Percentiles rank a stretch among this genome's conserved stretches.
Evolutionary conservation across 2,797 vertebrate genomes (phyloP).

Genomic region (Coregonus sp.): DNA sequence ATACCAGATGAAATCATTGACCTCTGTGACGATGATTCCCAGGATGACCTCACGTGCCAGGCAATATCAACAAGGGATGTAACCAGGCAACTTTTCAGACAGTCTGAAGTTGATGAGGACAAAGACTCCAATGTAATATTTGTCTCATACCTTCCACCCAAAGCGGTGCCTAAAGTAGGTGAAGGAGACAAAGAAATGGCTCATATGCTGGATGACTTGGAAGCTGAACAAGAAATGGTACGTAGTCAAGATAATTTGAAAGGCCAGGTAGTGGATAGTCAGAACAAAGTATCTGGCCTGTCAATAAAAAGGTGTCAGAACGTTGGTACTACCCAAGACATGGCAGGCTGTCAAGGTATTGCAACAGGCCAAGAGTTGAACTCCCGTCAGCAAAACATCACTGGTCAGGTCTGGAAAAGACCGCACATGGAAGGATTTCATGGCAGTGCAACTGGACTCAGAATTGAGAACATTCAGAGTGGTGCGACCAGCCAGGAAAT

Average conservation of each 20-base stretch:
- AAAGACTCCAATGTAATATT: slow-evolving; percentile 77
- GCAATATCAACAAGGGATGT: slow-evolving; percentile 3
- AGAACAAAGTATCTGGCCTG: background rate
- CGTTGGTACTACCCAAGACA: background rate
- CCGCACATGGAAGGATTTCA: too few species aligned
- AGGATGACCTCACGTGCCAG: slow-evolving; percentile 21
- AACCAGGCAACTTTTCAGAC: background rate
- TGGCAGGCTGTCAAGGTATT: background rate
- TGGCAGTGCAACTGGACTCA: background rate
- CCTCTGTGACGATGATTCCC: slow-evolving; percentile 66
- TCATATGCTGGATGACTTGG: background rate
- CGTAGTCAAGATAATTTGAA: background rate
- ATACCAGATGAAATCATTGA: slow-evolving; percentile 68
- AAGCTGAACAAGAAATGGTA: background rate
- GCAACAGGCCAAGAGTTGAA: slow-evolving; percentile 2
- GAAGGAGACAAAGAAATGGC: background rate
- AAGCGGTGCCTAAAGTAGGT: slow-evolving; percentile 24
- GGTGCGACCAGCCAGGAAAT: background rate
- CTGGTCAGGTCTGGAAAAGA: too few species aligned
- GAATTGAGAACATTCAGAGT: background rate
- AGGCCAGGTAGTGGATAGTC: background rate
- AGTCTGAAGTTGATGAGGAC: slow-evolving; percentile 43
- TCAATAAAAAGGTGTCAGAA: slow-evolving; percentile 9
- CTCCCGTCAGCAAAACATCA: background rate
- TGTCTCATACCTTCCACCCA: slow-evolving; percentile 75